These are phyloP conservation scores for Crenuchus spilurus DNA, from an alignment of 2,797 vertebrate species.

Conservation along the genomic window DNA sequence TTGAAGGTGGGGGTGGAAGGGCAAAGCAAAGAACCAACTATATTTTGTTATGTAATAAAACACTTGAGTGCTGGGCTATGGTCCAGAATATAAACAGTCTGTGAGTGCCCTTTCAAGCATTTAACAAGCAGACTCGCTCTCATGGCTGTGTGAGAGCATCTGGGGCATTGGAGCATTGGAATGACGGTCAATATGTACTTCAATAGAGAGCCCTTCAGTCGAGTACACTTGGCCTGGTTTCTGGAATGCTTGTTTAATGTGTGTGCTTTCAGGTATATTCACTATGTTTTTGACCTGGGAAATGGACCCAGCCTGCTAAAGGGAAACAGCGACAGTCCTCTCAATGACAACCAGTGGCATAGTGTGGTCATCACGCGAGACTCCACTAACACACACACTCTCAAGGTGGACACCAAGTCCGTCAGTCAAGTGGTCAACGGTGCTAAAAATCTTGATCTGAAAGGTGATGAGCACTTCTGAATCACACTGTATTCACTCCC, in stretches of 20 bases:
- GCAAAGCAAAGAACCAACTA: background rate
- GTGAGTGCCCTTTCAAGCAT: background rate
- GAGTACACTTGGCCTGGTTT: constrained; percentile 18
- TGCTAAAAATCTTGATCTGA: constrained; percentile 96
- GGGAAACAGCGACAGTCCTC: constrained; percentile 91
- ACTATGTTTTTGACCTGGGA: constrained; percentile 96
- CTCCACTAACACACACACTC: constrained; percentile 90
- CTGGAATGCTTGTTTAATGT: constrained; percentile 5
- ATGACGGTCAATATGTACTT: background rate
- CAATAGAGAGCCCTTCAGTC: background rate
- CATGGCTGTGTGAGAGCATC: background rate
- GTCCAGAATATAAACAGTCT: background rate
- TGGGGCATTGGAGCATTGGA: background rate
- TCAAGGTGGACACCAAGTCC: constrained; percentile 93
- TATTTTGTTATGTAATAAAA: background rate
- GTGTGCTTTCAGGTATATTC: constrained; percentile 85
- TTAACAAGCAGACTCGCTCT: background rate
- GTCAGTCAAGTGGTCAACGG: constrained; percentile 97
- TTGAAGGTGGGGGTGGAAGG: too few species aligned
- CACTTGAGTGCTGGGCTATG: background rate
- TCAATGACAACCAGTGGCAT: constrained; percentile 98
- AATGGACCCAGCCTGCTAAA: constrained; percentile 96
- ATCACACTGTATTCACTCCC: background rate
- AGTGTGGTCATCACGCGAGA: constrained; percentile 95
- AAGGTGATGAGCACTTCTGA: constrained; percentile 78